A percentile compares a stretch with the other conserved stretches of the same genome.
Evolutionary conservation across 35 echinoderm and acorn worm species (phyloP).

Genomic region (Ophiothrix spiculata): DNA sequence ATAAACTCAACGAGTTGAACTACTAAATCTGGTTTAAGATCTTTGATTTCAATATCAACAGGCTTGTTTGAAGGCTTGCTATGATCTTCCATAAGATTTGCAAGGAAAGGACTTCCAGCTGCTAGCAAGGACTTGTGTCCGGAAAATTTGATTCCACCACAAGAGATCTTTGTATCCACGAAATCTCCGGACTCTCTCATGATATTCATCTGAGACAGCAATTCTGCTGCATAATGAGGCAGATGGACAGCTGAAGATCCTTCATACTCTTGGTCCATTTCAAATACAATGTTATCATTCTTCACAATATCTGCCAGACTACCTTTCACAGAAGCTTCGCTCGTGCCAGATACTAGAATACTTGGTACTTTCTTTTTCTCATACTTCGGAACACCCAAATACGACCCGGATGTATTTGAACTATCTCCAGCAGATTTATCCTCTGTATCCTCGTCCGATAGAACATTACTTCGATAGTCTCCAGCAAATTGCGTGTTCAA

Average conservation of each 20-base stretch:
- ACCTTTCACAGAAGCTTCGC: neutral
- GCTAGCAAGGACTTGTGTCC: conserved; percentile 77
- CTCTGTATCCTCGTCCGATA: neutral
- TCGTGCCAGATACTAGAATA: conserved; percentile 76
- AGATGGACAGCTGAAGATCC: conserved; percentile 33
- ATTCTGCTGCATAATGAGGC: conserved; percentile 58
- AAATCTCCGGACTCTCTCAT: conserved; percentile 77
- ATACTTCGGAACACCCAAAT: conserved; percentile 33
- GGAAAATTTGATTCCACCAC: conserved; percentile 2
- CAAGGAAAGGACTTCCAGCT: conserved; percentile 82
- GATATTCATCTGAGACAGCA: conserved; percentile 55
- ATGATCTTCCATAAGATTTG: conserved; percentile 30
- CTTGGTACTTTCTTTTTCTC: conserved; percentile 64
- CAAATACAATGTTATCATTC: neutral
- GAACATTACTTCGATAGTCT: neutral
- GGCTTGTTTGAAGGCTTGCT: neutral
- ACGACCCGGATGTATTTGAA: conserved; percentile 8
- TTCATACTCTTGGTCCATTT: neutral
- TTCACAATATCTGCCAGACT: neutral
- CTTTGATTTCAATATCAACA: conserved; percentile 46
- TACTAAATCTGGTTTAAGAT: conserved; percentile 50
- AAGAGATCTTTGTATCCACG: conserved; percentile 52
- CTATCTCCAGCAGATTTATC: neutral
- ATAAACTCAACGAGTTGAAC: conserved; percentile 64
- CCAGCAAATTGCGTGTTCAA: neutral